Evolutionary conservation across 2,888 invertebrate genomes (phyloP).

Genomic region (Hirtodrosophila alboralis): DNA sequence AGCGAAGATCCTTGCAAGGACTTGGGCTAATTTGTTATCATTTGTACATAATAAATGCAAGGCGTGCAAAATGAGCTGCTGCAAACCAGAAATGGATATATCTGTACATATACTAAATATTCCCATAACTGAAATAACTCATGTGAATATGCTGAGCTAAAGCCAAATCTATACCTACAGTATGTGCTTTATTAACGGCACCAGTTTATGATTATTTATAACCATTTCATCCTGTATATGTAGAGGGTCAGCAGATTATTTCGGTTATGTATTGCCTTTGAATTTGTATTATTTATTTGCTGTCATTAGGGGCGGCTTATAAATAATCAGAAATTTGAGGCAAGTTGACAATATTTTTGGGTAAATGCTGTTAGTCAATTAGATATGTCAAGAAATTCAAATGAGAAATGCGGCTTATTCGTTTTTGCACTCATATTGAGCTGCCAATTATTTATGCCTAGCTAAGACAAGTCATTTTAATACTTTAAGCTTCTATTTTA

Average conservation of each 20-base stretch:
- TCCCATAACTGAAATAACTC: conserved; percentile 30
- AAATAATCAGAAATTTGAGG: conserved; percentile 5
- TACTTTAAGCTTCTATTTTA: conserved; percentile 25
- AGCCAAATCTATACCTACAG: conserved; percentile 1
- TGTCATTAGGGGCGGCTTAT: conserved; percentile 1
- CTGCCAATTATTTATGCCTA: conserved; percentile 23
- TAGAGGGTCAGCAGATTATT: conserved; percentile 17
- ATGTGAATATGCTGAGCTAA: conserved; percentile 24
- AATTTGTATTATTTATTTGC: conserved; percentile 24
- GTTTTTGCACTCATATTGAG: not conserved
- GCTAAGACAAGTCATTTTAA: conserved; percentile 11
- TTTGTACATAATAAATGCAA: conserved; percentile 55
- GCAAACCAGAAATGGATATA: conserved; percentile 34
- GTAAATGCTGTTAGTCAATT: conserved; percentile 19
- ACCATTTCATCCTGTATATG: conserved; percentile 41
- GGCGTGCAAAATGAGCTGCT: conserved; percentile 41
- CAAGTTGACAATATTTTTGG: conserved; percentile 1
- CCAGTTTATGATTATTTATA: conserved; percentile 59
- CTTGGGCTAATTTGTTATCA: conserved; percentile 70
- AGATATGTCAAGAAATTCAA: conserved; percentile 7
- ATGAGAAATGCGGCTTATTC: conserved; percentile 3
- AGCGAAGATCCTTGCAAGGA: conserved; percentile 43
- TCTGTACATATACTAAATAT: conserved; percentile 19
- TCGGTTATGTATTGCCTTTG: conserved; percentile 26
- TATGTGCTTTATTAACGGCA: conserved; percentile 51